Base-by-base conservation (phyloP, 1,140 invertebrate genomes). In the Ruditapes philippinarum region DNA sequence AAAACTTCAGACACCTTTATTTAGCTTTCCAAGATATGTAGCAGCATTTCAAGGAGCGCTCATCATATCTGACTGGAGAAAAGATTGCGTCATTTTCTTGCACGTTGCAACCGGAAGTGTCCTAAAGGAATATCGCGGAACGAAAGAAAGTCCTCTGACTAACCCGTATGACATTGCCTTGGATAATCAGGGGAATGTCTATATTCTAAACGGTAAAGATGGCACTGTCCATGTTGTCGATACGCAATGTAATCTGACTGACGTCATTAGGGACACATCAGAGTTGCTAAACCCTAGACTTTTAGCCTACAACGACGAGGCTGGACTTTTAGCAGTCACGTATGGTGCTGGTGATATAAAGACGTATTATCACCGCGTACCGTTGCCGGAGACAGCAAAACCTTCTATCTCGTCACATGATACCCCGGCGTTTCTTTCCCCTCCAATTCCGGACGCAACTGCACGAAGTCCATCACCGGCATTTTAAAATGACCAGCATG, bases 11-110 rank as follows among this genome's bases (percentile, higher is more conserved):
- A 1, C 4, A 5, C 78, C 78, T 0, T 17, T 80, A 31, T 80
- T 80, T 38, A 38, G 36, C 33, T 80, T 80, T n/a, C 78, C 78
- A 2, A 54, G 78, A 60, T 80, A 60, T 22, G 31, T 80, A 42
- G 25, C 19, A 19, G 54, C 51, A n/a, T 54, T 54, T 40, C 54
- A 36, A 14, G 51, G 51, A 12, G 38, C 36, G 5, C 51, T 80
- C 7, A 80, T 80, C 19, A 40, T 80, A 19, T 80, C 78, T 5
- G 78, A 80, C 51, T 80, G 45, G 45, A 54, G 54, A n/a, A 54
- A 40, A 28, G 19, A 80, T 38, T 57, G 22, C 51, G 78, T 80
- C 28, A 33, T 57, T 36, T 80, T 80, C 78, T 38, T 80, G 51
- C 33, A 54, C n/a, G 78, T 31, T 14, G 14, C 36, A 22, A 80